Base-by-base conservation (phyloP, 1,140 invertebrate genomes). In the Drosophila malerkotliana region DNA sequence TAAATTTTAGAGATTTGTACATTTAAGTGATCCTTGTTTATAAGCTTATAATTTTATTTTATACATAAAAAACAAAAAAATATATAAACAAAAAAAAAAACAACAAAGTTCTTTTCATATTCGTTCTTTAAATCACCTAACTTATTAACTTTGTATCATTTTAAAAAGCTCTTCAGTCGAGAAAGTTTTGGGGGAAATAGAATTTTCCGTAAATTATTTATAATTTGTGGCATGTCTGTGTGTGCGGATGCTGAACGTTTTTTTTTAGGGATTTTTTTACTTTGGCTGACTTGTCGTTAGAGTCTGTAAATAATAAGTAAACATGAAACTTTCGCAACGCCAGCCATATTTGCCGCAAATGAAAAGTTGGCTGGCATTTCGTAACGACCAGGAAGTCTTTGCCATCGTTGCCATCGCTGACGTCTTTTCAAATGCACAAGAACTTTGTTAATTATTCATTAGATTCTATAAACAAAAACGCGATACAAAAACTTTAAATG, bases 11-110 rank as follows among this genome's bases (percentile, higher is more conserved):
- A 90, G 79, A 91, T 91, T 91, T 91, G 72, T 91, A 91, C 83
- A 90, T 91, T 91, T 91, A 91, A 91, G 90, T 91, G 90, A 91
- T 91, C 90, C 83, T 91, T 91, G 90, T 91, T 91, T 91, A 80
- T 91, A 91, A 91, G 90, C 67, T 88, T 91, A 91, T 91, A 91
- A 91, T 91, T 88, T 91, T 91, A 91, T 91, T 90, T 89, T 91
- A 91, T 88, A 90, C 82, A 81, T 83, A 91, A 90, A 89, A 77
- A 74, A 62, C 48, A 62, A 78, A 59, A 84, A 74, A 54, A 72
- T 72, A 87, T 79, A 85, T 71, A 87, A 82, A 87, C 63, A 81
- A 48, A 90, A 55, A 81, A 79, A 90, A 82, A 75, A 64, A 56
- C 26, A 79, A 59, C 15, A 59, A 57, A 44, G 14, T 12, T 30